Conservation (phyloP, 2,113 vertebrate genomes). For the Leucopsar rothschildi region DNA sequence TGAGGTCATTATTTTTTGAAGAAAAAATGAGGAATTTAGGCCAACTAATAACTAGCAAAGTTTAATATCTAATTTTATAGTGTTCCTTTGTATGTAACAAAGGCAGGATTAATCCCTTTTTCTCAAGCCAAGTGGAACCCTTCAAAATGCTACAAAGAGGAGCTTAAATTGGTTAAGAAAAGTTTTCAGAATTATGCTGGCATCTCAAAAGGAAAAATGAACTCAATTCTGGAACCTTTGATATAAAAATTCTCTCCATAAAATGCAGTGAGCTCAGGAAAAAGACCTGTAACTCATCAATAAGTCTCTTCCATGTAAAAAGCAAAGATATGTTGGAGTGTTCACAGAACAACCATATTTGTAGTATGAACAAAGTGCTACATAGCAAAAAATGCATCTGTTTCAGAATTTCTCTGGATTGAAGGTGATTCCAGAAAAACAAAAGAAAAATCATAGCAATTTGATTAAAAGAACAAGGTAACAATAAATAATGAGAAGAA, state of each 20-base stretch:
- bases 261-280: neutral
- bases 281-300: neutral
- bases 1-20: neutral
- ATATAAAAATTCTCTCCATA: neutral
- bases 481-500: neutral
- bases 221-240: neutral
- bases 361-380: neutral
- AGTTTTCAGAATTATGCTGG: neutral
- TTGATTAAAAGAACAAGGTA: constrained; percentile 2
- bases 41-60: neutral
- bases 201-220: neutral
- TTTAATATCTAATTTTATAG: neutral
- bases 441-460: neutral
- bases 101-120: neutral
- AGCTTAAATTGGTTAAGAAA: neutral
- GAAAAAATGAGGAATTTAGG: neutral
- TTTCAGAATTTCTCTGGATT: neutral
- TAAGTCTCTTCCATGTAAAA: neutral
- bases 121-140: neutral
- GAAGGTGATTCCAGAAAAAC: neutral
- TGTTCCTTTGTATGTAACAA: neutral
- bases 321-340: neutral
- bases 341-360: neutral
- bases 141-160: neutral
- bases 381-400: neutral